phyloP scores from a whole-genome alignment of 2,888 invertebrate genomes.

The Stegophylla sp. region DNA sequence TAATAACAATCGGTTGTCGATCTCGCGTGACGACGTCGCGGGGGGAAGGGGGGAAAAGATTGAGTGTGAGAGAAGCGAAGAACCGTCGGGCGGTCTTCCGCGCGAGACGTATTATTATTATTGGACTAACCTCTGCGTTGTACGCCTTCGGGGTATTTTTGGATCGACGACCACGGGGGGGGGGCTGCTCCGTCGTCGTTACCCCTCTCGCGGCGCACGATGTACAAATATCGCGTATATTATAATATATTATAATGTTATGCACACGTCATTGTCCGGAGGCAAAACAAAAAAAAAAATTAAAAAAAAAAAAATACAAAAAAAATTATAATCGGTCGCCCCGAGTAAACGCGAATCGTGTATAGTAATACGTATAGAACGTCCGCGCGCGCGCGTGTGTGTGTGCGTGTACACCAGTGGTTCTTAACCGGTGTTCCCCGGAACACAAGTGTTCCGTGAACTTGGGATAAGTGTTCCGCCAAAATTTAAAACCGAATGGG shows the following conservation, averaged over 20 bases:
- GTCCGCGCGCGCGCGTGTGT: not conserved
- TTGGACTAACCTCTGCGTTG: not conserved
- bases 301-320: too few relatives aligned
- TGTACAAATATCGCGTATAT: not conserved
- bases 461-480: too few relatives aligned
- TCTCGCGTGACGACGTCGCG: not conserved
- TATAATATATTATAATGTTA: not conserved
- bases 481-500: too few relatives aligned
- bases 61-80: too few relatives aligned
- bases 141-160: not conserved
- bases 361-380: too few relatives aligned
- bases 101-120: not conserved
- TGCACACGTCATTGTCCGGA: conserved; percentile 16
- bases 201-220: not conserved
- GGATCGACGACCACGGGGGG: too few relatives aligned
- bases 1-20: conserved; percentile 35
- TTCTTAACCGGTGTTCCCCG: too few relatives aligned
- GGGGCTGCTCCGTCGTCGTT: not conserved
- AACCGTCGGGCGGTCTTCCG: conserved; percentile 36
- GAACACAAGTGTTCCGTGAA: too few relatives aligned
- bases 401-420: too few relatives aligned
- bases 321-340: conserved; percentile 33
- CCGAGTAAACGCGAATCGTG: conserved; percentile 19
- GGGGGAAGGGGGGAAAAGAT: not conserved
- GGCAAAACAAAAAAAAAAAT: too few relatives aligned